Evolutionary conservation across 2,113 vertebrate genomes (phyloP).

Genomic region (Campylomormyrus numenius): DNA sequence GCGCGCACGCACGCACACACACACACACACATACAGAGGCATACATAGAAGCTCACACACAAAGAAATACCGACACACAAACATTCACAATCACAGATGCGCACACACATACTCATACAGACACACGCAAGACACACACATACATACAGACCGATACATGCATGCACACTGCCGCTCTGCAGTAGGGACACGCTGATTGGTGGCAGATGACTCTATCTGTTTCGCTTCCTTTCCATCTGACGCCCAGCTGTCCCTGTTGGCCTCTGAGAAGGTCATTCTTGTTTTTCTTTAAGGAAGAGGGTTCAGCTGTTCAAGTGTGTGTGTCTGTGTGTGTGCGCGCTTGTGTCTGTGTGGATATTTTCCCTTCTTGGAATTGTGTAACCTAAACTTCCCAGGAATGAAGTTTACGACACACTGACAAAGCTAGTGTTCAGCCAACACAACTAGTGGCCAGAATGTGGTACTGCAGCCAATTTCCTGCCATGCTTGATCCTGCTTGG

Average conservation of each 20-base stretch:
- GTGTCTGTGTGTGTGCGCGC: background rate
- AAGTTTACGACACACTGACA: background rate
- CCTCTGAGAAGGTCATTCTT: background rate
- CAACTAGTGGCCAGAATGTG: background rate
- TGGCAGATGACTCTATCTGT: background rate
- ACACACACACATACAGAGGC: background rate
- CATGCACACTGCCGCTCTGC: background rate
- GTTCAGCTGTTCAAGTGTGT: background rate
- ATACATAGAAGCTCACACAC: background rate
- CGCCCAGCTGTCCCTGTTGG: background rate
- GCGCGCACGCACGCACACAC: background rate
- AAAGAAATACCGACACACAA: slow-evolving; percentile 2
- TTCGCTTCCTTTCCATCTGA: background rate
- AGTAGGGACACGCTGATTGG: background rate
- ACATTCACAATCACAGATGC: background rate
- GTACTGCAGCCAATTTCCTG: background rate
- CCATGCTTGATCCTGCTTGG: background rate
- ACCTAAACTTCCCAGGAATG: background rate
- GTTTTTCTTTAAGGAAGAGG: background rate
- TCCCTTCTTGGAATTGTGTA: background rate
- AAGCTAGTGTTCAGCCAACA: background rate
- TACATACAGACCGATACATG: background rate
- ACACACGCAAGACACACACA: background rate
- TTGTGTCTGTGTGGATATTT: background rate
- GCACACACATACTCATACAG: too few relatives aligned